A percentile compares a stretch with the other conserved stretches of the same genome.
Evolutionary conservation across 2,888 invertebrate genomes (phyloP).

Genomic region (Catocala fraxini): DNA sequence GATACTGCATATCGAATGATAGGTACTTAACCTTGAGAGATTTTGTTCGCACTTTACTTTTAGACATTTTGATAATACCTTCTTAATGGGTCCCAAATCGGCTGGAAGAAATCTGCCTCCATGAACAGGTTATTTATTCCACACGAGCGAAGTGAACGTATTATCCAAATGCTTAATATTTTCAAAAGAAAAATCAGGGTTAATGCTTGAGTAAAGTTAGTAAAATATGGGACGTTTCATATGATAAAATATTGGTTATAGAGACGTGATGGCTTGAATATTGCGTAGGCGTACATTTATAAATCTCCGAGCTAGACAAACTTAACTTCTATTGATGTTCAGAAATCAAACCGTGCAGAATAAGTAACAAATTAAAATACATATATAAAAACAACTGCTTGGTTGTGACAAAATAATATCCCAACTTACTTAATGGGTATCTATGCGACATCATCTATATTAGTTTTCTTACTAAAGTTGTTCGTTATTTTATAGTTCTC

Average conservation of each 20-base stretch:
- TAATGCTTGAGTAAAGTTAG: slow-evolving; percentile 1
- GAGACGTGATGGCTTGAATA: neutral
- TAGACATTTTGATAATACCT: too few relatives aligned
- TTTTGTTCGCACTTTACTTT: too few relatives aligned
- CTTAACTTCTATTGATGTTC: neutral
- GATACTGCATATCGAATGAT: slow-evolving; percentile 1
- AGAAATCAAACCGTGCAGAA: too few relatives aligned
- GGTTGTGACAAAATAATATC: neutral
- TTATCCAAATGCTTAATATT: slow-evolving; percentile 20
- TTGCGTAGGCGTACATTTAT: slow-evolving; percentile 3
- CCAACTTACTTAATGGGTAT: slow-evolving; percentile 1
- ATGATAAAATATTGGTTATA: slow-evolving; percentile 4
- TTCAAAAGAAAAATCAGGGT: slow-evolving; percentile 24
- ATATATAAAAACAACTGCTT: too few relatives aligned
- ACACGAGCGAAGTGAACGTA: neutral
- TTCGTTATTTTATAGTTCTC: slow-evolving; percentile 1
- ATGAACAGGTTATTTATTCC: slow-evolving; percentile 6
- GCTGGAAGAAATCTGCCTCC: slow-evolving; percentile 1
- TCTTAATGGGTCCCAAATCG: neutral
- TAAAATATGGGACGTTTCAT: neutral
- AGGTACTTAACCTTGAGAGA: too few relatives aligned
- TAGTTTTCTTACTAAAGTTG: slow-evolving; percentile 33
- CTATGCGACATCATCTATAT: slow-evolving; percentile 39
- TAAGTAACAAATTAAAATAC: too few relatives aligned
- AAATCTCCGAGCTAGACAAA: neutral